Evolutionary conservation across 2,888 invertebrate genomes (phyloP).

Genomic region (Brachypalpus laphriformis): DNA sequence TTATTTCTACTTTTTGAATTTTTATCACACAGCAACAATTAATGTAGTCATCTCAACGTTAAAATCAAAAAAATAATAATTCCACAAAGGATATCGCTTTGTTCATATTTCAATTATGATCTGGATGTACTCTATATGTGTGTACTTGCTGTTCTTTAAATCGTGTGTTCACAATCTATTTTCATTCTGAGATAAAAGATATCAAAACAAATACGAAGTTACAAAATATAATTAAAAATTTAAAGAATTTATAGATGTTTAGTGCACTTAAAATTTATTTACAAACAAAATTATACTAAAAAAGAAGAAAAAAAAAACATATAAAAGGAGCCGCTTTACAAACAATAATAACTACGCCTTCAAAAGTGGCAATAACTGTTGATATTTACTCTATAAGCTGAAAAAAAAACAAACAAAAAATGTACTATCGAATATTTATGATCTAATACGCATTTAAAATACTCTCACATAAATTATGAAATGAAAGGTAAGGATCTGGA

Average conservation of each 20-base stretch:
- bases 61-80: constrained; percentile 29
- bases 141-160: constrained; percentile 68
- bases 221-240: constrained; percentile 35
- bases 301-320: constrained; percentile 1
- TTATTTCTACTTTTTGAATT: constrained; percentile 40
- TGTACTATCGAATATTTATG: constrained; percentile 46
- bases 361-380: constrained; percentile 63
- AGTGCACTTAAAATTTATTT: constrained; percentile 59
- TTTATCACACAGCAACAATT: constrained; percentile 65
- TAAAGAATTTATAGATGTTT: constrained; percentile 67
- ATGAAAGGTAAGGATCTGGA: constrained; percentile 55
- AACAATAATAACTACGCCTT: constrained; percentile 39
- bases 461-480: constrained; percentile 30
- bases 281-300: constrained; percentile 46
- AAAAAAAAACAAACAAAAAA: constrained; percentile 33
- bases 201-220: constrained; percentile 20
- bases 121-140: constrained; percentile 66
- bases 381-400: constrained; percentile 64
- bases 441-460: constrained; percentile 20
- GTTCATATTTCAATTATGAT: constrained; percentile 65
- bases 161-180: constrained; percentile 62
- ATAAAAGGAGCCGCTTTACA: constrained; percentile 52
- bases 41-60: constrained; percentile 63
- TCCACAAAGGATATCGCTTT: constrained; percentile 67
- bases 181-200: constrained; percentile 46